These are phyloP conservation scores for Margaritifera margaritifera DNA, from an alignment of 2,888 invertebrate genomes.

Conservation along the genomic window DNA sequence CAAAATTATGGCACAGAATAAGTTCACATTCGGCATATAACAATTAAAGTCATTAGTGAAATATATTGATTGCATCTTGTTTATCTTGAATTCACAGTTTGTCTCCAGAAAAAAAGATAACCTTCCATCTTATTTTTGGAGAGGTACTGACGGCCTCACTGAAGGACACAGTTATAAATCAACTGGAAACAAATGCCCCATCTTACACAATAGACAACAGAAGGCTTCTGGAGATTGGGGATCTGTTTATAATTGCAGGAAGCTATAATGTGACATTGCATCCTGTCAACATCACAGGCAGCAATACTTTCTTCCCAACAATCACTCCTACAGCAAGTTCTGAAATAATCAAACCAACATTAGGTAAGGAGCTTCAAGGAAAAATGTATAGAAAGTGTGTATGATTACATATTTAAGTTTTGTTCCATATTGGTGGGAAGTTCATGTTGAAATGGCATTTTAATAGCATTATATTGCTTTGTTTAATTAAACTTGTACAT, in stretches of 20 bases:
- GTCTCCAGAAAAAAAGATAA: conserved; percentile 20
- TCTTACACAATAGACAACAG: conserved; percentile 29
- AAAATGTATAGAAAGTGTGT: too few species aligned
- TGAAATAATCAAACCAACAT: too few species aligned
- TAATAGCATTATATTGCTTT: too few species aligned
- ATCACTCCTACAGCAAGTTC: conserved; percentile 25
- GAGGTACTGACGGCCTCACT: conserved; percentile 31
- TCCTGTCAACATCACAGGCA: conserved; percentile 42
- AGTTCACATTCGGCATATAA: too few species aligned
- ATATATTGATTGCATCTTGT: too few species aligned
- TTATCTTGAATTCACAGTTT: conserved; percentile 10
- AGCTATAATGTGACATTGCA: conserved; percentile 36
- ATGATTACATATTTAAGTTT: too few species aligned
- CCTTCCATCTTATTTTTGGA: conserved; percentile 28
- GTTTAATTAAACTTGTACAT: too few species aligned
- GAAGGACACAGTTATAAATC: conserved; percentile 28
- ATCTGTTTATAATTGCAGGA: conserved; percentile 38
- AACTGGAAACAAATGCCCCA: conserved; percentile 36
- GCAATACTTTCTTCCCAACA: conserved; percentile 21
- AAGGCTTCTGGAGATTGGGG: conserved; percentile 42
- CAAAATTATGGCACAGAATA: too few species aligned
- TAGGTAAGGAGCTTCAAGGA: too few species aligned
- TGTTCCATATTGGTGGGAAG: too few species aligned
- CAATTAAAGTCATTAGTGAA: too few species aligned
- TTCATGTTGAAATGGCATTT: too few species aligned